Conservation (phyloP, 2,113 vertebrate genomes). For the Neogobius melanostomus region DNA sequence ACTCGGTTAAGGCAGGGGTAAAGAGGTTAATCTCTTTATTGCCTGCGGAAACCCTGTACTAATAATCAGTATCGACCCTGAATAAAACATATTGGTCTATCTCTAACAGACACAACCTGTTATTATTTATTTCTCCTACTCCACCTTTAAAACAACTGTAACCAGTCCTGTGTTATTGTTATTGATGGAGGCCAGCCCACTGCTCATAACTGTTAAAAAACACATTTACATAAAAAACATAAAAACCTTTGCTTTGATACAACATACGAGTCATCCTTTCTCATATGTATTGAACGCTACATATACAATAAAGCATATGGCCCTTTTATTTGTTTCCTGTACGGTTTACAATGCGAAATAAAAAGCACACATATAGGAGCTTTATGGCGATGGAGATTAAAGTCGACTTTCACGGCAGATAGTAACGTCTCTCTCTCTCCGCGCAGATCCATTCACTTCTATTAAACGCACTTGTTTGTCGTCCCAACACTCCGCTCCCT, state of each 20-base stretch:
- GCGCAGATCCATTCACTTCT: slow-evolving; percentile 8
- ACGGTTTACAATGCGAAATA: slow-evolving; percentile 73
- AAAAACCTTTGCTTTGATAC: slow-evolving; percentile 27
- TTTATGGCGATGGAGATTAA: slow-evolving; percentile 74
- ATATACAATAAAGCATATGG: slow-evolving; percentile 71
- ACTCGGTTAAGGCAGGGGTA: too few species aligned
- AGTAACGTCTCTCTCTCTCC: slow-evolving; percentile 60
- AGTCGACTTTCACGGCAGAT: slow-evolving; percentile 64
- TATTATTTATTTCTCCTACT: too few species aligned
- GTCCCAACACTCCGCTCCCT: slow-evolving; percentile 17
- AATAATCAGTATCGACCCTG: too few species aligned
- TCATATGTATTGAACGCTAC: slow-evolving; percentile 59
- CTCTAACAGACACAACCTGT: too few species aligned
- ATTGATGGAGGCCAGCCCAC: not conserved
- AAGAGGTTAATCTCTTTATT: too few species aligned
- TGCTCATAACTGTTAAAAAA: slow-evolving; percentile 4
- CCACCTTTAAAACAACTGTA: not conserved
- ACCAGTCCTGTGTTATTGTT: not conserved
- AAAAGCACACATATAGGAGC: slow-evolving; percentile 71
- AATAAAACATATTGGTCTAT: too few species aligned
- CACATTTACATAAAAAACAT: slow-evolving; percentile 5
- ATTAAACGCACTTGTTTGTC: slow-evolving; percentile 9
- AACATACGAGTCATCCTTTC: slow-evolving; percentile 15
- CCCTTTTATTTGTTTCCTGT: slow-evolving; percentile 72
- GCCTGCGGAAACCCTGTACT: too few species aligned